Percentiles rank a stretch among this genome's conserved stretches.
phyloP scores from a whole-genome alignment of 2,888 invertebrate genomes.

The Orchesellides sinensis region DNA sequence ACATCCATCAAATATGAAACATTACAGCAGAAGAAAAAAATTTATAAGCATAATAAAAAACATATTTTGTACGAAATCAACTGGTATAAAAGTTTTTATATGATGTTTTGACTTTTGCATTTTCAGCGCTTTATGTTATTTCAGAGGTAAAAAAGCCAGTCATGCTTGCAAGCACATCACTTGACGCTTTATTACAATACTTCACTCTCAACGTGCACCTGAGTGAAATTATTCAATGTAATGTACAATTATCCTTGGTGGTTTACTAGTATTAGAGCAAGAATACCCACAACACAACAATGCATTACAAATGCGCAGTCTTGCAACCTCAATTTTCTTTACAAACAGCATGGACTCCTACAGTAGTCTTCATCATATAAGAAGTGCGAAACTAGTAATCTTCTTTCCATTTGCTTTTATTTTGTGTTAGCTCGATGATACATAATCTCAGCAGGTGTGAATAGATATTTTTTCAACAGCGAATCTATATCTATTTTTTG shows the following conservation, averaged over 20 bases:
- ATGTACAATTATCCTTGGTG: conserved; percentile 53
- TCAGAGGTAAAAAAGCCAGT: conserved; percentile 47
- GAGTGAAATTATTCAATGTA: conserved; percentile 50
- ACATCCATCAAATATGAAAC: conserved; percentile 49
- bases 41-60: neutral
- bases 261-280: conserved; percentile 33
- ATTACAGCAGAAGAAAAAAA: conserved; percentile 1
- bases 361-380: neutral
- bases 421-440: conserved; percentile 15
- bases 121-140: conserved; percentile 33
- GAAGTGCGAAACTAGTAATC: neutral
- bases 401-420: neutral
- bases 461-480: conserved; percentile 41
- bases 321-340: conserved; percentile 50
- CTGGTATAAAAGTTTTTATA: neutral
- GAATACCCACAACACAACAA: too few relatives aligned
- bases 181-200: conserved; percentile 57
- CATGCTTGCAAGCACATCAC: conserved; percentile 52
- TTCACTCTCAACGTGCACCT: conserved; percentile 45
- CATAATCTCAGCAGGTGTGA: conserved; percentile 57
- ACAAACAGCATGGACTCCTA: neutral
- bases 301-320: neutral
- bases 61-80: conserved; percentile 6
- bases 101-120: neutral
- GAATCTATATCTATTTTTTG: conserved; percentile 29